Evolutionary conservation across 2,888 invertebrate species (phyloP), one percentile per base, ranked within the genome.

Genomic region (Coenonympha arcania): DNA sequence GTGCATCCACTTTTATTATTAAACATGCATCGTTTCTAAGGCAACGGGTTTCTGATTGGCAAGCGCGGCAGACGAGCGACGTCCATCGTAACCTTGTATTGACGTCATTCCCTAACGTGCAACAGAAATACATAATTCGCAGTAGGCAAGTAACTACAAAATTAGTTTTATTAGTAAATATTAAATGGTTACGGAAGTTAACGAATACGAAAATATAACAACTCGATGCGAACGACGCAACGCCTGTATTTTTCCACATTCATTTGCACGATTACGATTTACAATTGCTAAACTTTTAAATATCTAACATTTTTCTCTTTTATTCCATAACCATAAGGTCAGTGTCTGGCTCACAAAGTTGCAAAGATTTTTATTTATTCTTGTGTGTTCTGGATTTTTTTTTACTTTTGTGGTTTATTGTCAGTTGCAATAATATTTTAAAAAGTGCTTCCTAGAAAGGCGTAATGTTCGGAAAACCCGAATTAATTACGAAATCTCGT

Each of bases 21-120:
- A 43, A 31, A 37, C 37, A 28, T 28, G 24, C 26, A 34, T 22
- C 26, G 52, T 57, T 50, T 30, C 55, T 44, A 57, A 54, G 50
- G 54, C 41, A 55, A 52, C 48, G 48, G 26, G 13, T 11, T 18
- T 44, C 26, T 52, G 48, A 56, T 63, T 63, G 62, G 61, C 59
- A 50, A 56, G 40, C 24, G 46, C 13, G 18, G 43, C 46, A 54
- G 54, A 55, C 57, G 30, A 40, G 20, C 49, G 43, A 39, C 50
- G 48, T 50, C 28, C 46, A 43, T 15, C 15, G 11, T 55, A 50
- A 56, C 56, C 54, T 56, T 55, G 57, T 28, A 40, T n/a, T 53
- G 42, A 52, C 54, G 57, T 56, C 39, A 39, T 9, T 15, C 20
- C 50, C 36, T 34, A 13, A 30, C 18, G 45, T 33, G 42, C 30